These are phyloP conservation scores for Calliphora vomitoria DNA, from an alignment of 2,888 invertebrate species.

Conservation along the genomic window DNA sequence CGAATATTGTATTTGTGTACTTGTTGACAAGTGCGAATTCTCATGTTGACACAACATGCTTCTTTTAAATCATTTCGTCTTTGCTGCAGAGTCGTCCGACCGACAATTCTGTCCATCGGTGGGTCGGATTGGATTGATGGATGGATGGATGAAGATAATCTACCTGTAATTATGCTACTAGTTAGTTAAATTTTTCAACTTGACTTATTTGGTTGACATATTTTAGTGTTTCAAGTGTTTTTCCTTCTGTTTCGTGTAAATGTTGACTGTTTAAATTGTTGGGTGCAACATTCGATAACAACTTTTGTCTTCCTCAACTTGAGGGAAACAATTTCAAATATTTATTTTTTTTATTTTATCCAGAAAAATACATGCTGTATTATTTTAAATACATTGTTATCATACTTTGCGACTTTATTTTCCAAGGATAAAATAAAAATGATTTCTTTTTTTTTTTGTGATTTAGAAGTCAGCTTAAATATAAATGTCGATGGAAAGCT, in stretches of 20 bases:
- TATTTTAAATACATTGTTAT: slow-evolving; percentile 62
- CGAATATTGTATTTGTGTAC: slow-evolving; percentile 71
- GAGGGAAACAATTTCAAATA: slow-evolving; percentile 65
- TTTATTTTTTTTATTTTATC: slow-evolving; percentile 61
- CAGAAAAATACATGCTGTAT: slow-evolving; percentile 53
- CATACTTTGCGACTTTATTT: slow-evolving; percentile 33
- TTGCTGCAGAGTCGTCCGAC: slow-evolving; percentile 27
- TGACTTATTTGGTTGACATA: slow-evolving; percentile 72
- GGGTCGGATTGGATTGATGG: slow-evolving; percentile 58
- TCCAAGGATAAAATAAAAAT: slow-evolving; percentile 56
- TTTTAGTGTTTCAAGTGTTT: slow-evolving; percentile 65
- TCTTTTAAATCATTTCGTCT: slow-evolving; percentile 73
- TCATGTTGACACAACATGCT: slow-evolving; percentile 78
- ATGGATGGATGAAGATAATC: slow-evolving; percentile 71
- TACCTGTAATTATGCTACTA: slow-evolving; percentile 71
- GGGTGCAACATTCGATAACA: slow-evolving; percentile 68
- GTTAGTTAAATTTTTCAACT: slow-evolving; percentile 70
- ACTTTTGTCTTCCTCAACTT: slow-evolving; percentile 51
- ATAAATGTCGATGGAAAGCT: slow-evolving; percentile 19
- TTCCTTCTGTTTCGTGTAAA: slow-evolving; percentile 26
- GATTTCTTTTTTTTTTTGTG: background rate
- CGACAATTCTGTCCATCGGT: slow-evolving; percentile 30
- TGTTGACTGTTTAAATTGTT: slow-evolving; percentile 61
- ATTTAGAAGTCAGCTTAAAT: slow-evolving; percentile 24
- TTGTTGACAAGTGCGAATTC: slow-evolving; percentile 78